Evolutionary conservation across 2,888 invertebrate species (phyloP).

Genomic region (Mechanitis messenoides): DNA sequence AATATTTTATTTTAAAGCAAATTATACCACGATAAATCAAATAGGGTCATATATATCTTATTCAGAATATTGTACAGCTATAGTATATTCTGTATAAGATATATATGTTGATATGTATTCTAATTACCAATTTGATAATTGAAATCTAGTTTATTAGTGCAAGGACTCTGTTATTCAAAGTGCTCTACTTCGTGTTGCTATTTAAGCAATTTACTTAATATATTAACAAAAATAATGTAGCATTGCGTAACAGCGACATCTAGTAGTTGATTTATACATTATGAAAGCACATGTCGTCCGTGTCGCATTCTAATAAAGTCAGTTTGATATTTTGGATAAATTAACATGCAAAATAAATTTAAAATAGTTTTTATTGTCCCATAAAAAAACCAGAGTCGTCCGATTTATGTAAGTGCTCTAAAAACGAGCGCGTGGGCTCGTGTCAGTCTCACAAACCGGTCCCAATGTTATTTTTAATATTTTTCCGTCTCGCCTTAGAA

Average conservation of each 20-base stretch:
- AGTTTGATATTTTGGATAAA: slow-evolving; percentile 39
- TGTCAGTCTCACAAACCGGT: slow-evolving; percentile 44
- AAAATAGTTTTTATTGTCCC: slow-evolving; percentile 40
- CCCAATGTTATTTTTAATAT: slow-evolving; percentile 39
- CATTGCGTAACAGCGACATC: slow-evolving; percentile 22
- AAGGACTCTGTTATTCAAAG: slow-evolving; percentile 25
- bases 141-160: slow-evolving; percentile 27
- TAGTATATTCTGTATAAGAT: background rate
- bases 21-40: slow-evolving; percentile 22
- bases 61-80: too few relatives aligned
- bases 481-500: slow-evolving; percentile 24
- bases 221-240: slow-evolving; percentile 28
- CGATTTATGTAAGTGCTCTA: slow-evolving; percentile 53
- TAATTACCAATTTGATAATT: slow-evolving; percentile 30
- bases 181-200: slow-evolving; percentile 28
- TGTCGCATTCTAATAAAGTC: slow-evolving; percentile 26
- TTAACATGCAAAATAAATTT: slow-evolving; percentile 41
- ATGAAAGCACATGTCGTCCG: slow-evolving; percentile 34
- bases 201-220: slow-evolving; percentile 25
- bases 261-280: slow-evolving; percentile 41
- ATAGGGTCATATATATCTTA: background rate
- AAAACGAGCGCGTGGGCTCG: slow-evolving; percentile 49
- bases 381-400: slow-evolving; percentile 39
- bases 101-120: slow-evolving; percentile 19
- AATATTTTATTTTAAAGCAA: slow-evolving; percentile 12